These are phyloP conservation scores for Leptatherina wallacei DNA, from an alignment of 2,797 vertebrate genomes.

Conservation along the genomic window DNA sequence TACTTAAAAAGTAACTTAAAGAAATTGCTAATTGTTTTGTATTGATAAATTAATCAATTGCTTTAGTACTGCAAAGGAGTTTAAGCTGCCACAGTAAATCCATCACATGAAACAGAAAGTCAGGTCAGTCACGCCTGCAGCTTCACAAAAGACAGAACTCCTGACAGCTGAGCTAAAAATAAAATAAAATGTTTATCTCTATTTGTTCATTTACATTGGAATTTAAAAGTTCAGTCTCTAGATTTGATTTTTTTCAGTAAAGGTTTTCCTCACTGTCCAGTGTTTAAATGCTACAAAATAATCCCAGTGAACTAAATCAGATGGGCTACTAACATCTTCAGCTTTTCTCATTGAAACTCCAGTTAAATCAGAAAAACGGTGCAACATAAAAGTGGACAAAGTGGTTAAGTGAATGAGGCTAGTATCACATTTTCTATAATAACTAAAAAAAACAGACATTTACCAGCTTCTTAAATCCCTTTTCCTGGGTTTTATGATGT, in stretches of 20 bases:
- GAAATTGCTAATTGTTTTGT: background rate
- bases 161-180: conserved; percentile 18
- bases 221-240: background rate
- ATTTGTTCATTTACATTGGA: background rate
- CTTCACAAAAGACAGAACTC: background rate
- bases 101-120: background rate
- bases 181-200: background rate
- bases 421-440: background rate
- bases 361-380: background rate
- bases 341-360: background rate
- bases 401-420: too few species aligned
- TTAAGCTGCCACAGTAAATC: background rate
- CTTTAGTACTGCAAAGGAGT: background rate
- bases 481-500: background rate
- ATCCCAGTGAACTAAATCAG: background rate
- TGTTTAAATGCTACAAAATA: background rate
- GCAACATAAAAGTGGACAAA: background rate
- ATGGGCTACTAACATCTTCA: background rate
- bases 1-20: background rate
- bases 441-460: too few species aligned
- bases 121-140: background rate
- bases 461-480: background rate
- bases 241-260: background rate
- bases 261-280: background rate
- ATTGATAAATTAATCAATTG: background rate